Conservation (phyloP, 2,797 vertebrate species). For the Rhodeus uyekii region DNA sequence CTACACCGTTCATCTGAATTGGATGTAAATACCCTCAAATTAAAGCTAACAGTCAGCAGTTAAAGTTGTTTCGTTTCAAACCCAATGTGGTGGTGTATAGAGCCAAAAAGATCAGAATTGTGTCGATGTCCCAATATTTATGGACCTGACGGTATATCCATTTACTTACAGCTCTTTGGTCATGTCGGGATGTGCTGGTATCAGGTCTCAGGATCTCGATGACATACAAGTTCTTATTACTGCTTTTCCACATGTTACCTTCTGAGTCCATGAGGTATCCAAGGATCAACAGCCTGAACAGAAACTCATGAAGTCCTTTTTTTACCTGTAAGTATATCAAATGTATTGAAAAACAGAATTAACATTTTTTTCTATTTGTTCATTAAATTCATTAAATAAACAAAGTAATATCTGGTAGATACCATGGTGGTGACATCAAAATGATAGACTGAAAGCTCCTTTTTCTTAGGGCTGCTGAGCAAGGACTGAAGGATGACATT, state of each 20-base stretch:
- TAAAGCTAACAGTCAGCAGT: too few species aligned
- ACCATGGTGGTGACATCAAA: constrained; percentile 94
- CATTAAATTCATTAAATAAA: not conserved
- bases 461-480: constrained; percentile 65
- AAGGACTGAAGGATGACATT: constrained; percentile 80
- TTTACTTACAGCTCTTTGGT: constrained; percentile 66
- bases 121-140: too few species aligned
- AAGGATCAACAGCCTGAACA: constrained; percentile 91
- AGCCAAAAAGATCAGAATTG: too few species aligned
- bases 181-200: constrained; percentile 53
- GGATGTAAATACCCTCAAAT: too few species aligned
- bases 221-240: constrained; percentile 84
- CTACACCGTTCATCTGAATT: too few species aligned
- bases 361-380: not conserved
- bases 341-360: constrained; percentile 13
- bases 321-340: constrained; percentile 77
- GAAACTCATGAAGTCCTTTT: constrained; percentile 86
- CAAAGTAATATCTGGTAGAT: constrained; percentile 51
- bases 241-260: constrained; percentile 90
- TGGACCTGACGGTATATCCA: too few species aligned
- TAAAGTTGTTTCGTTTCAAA: too few species aligned
- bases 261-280: constrained; percentile 84
- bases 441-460: constrained; percentile 84
- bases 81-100: too few species aligned
- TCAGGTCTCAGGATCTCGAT: constrained; percentile 83